Percentiles rank a stretch among this genome's conserved stretches.
Conservation (phyloP, 2,113 vertebrate genomes). For the Equus przewalskii region DNA sequence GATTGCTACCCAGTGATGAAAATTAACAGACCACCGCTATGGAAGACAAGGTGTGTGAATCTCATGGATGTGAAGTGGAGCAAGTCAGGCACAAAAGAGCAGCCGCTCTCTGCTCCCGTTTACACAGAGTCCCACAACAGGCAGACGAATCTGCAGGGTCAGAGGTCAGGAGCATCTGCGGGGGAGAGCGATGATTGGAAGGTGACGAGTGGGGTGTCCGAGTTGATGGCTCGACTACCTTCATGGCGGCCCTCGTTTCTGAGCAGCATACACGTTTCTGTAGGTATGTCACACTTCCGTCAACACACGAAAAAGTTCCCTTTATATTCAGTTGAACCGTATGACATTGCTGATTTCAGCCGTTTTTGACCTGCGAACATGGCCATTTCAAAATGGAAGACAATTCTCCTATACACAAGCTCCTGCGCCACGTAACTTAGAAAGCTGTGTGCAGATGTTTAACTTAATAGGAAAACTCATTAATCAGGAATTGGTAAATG, state of each 20-base stretch:
- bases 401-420: neutral
- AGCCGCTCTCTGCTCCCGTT: too few relatives aligned
- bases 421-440: neutral
- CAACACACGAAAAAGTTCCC: neutral
- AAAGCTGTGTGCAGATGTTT: neutral
- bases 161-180: too few relatives aligned
- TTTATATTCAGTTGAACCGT: too few relatives aligned
- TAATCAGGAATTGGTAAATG: neutral
- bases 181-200: neutral
- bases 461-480: neutral
- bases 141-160: too few relatives aligned
- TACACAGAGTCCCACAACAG: too few relatives aligned
- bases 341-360: neutral
- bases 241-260: neutral
- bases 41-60: too few relatives aligned
- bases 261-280: neutral
- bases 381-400: neutral
- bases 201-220: neutral
- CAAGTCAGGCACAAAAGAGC: too few relatives aligned
- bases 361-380: neutral
- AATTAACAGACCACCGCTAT: too few relatives aligned
- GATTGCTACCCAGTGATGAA: too few relatives aligned
- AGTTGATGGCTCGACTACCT: neutral
- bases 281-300: accelerated
- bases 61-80: too few relatives aligned